A percentile compares a stretch with the other conserved stretches of the same genome.
phyloP scores from a whole-genome alignment of 92 coral and sea anemone species.

The Blastomussa wellsi region DNA sequence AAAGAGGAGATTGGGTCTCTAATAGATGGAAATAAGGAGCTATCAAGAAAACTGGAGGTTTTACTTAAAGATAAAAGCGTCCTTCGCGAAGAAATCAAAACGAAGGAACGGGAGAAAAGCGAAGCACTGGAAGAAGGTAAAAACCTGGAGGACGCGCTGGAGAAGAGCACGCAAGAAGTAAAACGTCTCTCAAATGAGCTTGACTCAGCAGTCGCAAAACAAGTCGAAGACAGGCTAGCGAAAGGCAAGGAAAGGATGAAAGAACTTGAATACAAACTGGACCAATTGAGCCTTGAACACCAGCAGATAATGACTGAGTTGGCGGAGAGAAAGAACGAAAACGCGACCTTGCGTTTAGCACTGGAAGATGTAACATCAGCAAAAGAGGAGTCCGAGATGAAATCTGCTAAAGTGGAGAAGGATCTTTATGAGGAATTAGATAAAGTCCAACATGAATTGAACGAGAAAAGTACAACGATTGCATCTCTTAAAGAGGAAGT shows the following conservation, averaged over 20 bases:
- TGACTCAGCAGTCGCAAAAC: constrained; percentile 2
- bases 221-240: constrained; percentile 42
- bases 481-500: constrained; percentile 35
- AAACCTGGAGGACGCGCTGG: constrained; percentile 37
- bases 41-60: constrained; percentile 34
- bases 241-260: constrained; percentile 50
- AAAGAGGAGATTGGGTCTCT: constrained; percentile 46
- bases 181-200: constrained; percentile 33
- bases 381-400: constrained; percentile 35
- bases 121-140: constrained; percentile 32
- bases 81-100: constrained; percentile 27
- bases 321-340: constrained; percentile 44
- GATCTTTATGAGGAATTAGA: constrained; percentile 35
- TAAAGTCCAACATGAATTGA: constrained; percentile 25
- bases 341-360: constrained; percentile 32
- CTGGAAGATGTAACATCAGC: constrained; percentile 26
- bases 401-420: constrained; percentile 40
- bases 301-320: constrained; percentile 34
- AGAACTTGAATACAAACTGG: constrained; percentile 47
- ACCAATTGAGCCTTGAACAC: constrained; percentile 18
- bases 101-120: constrained; percentile 16
- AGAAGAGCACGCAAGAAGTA: constrained; percentile 39
- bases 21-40: constrained; percentile 21
- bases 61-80: constrained; percentile 18
- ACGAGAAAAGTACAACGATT: constrained; percentile 42